These are phyloP conservation scores for Lateolabrax maculatus DNA, from an alignment of 2,797 vertebrate genomes.

Conservation along the genomic window DNA sequence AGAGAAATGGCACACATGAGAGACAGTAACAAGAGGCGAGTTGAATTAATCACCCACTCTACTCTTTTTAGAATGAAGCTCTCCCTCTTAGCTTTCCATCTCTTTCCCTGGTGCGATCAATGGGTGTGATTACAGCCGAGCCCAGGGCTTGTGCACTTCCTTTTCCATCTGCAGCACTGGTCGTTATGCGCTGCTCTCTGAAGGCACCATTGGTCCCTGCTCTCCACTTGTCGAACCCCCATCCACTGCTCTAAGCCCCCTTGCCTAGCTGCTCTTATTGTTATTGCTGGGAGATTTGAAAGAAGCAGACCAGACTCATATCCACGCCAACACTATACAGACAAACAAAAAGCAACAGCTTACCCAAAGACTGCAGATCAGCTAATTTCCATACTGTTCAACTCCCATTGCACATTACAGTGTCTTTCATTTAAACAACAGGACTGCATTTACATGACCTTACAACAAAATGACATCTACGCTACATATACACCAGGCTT, in stretches of 20 bases:
- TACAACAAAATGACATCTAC: conserved; percentile 33
- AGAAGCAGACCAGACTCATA: conserved; percentile 12
- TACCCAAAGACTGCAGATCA: conserved; percentile 4
- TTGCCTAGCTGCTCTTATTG: conserved; percentile 49
- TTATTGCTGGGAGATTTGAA: conserved; percentile 41
- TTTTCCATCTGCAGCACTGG: conserved; percentile 65
- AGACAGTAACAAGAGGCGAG: conserved; percentile 44
- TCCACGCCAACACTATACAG: background rate
- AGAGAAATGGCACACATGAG: conserved; percentile 33
- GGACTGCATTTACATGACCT: conserved; percentile 18
- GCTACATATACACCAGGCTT: conserved; percentile 1
- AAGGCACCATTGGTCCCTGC: conserved; percentile 23
- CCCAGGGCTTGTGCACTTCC: conserved; percentile 59
- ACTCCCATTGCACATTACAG: background rate
- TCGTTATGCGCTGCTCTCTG: conserved; percentile 40
- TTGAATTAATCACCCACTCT: conserved; percentile 71
- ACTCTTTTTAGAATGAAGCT: conserved; percentile 54
- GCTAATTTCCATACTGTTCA: conserved; percentile 35
- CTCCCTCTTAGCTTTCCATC: conserved; percentile 44
- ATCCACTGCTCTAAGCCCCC: conserved; percentile 60
- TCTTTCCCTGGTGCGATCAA: conserved; percentile 58
- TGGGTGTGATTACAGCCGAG: conserved; percentile 69
- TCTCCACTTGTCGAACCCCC: conserved; percentile 44
- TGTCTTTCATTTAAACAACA: conserved; percentile 33
- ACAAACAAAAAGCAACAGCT: conserved; percentile 1